A percentile compares a stretch with the other conserved stretches of the same genome.
Evolutionary conservation across 2,113 vertebrate genomes (phyloP).

Genomic region (Mellivora capensis): DNA sequence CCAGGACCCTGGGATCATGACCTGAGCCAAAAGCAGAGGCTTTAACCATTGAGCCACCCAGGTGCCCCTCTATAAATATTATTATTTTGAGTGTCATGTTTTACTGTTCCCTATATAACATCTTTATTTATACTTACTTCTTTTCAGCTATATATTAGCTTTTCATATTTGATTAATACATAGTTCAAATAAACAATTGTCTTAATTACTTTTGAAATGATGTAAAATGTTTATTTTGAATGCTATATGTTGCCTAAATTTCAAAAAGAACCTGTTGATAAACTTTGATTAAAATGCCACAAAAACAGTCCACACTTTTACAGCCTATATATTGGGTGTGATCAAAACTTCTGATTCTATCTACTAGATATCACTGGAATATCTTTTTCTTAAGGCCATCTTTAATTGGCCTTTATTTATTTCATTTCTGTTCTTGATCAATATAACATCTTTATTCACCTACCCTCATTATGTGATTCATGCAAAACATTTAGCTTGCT

Average conservation of each 20-base stretch:
- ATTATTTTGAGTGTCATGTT: not conserved
- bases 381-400: too few relatives aligned
- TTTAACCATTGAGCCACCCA: too few relatives aligned
- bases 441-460: not conserved
- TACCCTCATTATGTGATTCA: not conserved
- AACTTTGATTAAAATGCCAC: not conserved
- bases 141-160: not conserved
- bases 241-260: not conserved
- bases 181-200: not conserved
- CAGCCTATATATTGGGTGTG: not conserved
- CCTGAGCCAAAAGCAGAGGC: too few relatives aligned
- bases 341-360: not conserved
- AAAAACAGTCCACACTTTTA: too few relatives aligned
- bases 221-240: not conserved
- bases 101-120: not conserved
- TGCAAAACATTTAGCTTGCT: not conserved
- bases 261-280: not conserved
- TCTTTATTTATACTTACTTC: not conserved
- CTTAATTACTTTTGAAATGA: not conserved
- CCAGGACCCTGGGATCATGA: too few relatives aligned
- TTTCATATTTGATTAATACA: not conserved
- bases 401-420: not conserved
- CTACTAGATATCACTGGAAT: not conserved
- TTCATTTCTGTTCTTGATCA: not conserved
- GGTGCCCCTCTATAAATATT: not conserved